Evolutionary conservation across 2,113 vertebrate genomes (phyloP), one percentile per base, ranked within the genome.

Genomic region (Athene noctua): DNA sequence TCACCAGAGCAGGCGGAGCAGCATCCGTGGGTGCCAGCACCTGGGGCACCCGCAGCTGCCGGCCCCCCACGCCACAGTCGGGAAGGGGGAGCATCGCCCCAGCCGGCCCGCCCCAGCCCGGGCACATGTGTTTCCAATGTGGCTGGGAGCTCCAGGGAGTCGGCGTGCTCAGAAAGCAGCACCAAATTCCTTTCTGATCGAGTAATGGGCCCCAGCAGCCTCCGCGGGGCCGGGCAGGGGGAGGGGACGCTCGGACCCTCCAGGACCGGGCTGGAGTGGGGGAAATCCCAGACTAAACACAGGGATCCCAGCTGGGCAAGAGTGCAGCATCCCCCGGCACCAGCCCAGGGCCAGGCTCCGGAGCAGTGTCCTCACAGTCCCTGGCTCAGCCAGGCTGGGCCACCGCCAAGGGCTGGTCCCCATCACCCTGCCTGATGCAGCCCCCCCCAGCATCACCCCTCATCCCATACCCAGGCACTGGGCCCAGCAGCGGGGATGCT

Each of bases 151-250:
- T 97, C 96, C 96, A 96, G 96, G 95, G 91, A 95, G 92, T 85
- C 97, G 57, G 95, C 91, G 79, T 90, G 86, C 77, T 88, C 96
- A 88, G 96, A 97, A 97, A 97, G 94, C 96, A 96, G 97, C 96
- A 96, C 95, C 91, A 86, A 97, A 97, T 97, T 97, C 97, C 97
- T 97, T 97, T 97, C 97, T 23, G 82, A 97, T 97, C 97, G 58
- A 97, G 97, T 97, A 96, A 97, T 97, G 94, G 89, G 97, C 96
- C 97, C 97, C 97, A 97, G 96, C 96, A 97, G 96, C 94, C 96
- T 96, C 91, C 75, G 94, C 96, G 92, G 79, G 92, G 95, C 95
- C 70, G 30, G 63, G 96, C 91, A 91, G 97, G 96, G 95, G 95
- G 96, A 96, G 96, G 97, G 97, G 96, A 95, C 27, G 25, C 85